Evolutionary conservation across 35 echinoderm and acorn worm species (phyloP), one percentile per base, ranked within the genome.

Genomic region (Apostichopus californicus): DNA sequence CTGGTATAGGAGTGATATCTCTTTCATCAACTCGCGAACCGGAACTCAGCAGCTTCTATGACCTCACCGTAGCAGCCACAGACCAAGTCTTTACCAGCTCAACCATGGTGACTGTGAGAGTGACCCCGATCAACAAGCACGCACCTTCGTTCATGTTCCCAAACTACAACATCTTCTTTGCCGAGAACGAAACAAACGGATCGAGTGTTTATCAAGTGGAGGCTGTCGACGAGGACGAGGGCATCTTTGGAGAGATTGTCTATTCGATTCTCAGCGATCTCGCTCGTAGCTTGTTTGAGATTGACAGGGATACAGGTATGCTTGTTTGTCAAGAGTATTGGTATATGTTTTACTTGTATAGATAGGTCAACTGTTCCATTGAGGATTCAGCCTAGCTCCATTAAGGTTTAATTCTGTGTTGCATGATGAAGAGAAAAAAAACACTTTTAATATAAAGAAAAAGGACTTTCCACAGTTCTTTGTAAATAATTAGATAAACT

Each of bases 81-180:
- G 97, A 99, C 66, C 92, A 73, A 12, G 97, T 99, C 91, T 99
- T 99, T 34, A 99, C 97, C 78, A 99, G 95, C 86, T 96, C 93
- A 14, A 89, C 95, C 17, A 71, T 78, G 5, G 97, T 99, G 23
- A 78, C 71, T 21, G 66, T 99, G 26, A 92, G 78, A 77, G 78
- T 96, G 1, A 83, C 93, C 6, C 88, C 79, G 1, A 87, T 94
- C 91, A 99, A 99, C 81, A 95, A 88, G 56, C 92, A 95, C 65
- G 61, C 95, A 8, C 97, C 97, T 15, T 73, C 88, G 12, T 99
- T 99, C 91, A 95, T 87, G 54, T 90, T 82, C 55, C 87, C 81
- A 8, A 93, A 94, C 66, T 99, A 96, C 88, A 95, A 92, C 89
- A 93, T 94, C 4, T 80, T 90, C 13, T 94, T 94, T 56, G 81